Conservation (phyloP, 2,888 invertebrate species). For the Eupithecia subfuscata region DNA sequence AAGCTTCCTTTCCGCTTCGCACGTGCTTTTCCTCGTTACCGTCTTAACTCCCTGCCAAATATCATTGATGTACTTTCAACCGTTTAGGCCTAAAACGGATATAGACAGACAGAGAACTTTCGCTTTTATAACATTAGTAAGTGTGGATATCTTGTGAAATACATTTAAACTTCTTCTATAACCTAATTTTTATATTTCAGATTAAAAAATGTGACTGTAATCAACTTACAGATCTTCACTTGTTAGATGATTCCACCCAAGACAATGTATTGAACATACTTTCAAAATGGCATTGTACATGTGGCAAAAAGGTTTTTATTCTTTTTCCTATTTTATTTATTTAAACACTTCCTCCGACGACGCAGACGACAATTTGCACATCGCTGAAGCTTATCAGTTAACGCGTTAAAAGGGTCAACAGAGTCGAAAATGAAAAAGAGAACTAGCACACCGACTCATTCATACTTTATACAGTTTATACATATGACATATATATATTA, state of each 20-base stretch:
- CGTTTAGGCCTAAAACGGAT: not conserved
- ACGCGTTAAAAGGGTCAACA: too few relatives aligned
- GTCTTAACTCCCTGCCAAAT: not conserved
- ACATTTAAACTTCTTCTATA: not conserved
- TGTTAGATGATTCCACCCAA: constrained; percentile 72
- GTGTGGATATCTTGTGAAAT: not conserved
- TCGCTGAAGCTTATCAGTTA: too few relatives aligned
- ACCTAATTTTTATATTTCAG: constrained; percentile 48
- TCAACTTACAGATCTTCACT: constrained; percentile 67
- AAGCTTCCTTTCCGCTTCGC: too few relatives aligned
- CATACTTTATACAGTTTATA: too few relatives aligned
- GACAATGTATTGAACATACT: constrained; percentile 74
- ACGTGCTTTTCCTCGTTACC: not conserved
- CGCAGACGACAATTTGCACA: too few relatives aligned
- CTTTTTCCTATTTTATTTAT: not conserved
- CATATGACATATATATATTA: too few relatives aligned
- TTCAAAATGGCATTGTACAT: constrained; percentile 76
- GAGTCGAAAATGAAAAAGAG: too few relatives aligned
- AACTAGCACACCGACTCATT: too few relatives aligned
- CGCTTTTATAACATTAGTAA: not conserved
- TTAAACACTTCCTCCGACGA: too few relatives aligned
- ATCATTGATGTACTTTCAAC: not conserved
- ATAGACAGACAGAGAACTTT: not conserved
- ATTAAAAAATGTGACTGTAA: constrained; percentile 79
- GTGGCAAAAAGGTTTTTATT: constrained; percentile 70